phyloP scores from a whole-genome alignment of 2,888 invertebrate species.

The Chrysina gloriosa region DNA sequence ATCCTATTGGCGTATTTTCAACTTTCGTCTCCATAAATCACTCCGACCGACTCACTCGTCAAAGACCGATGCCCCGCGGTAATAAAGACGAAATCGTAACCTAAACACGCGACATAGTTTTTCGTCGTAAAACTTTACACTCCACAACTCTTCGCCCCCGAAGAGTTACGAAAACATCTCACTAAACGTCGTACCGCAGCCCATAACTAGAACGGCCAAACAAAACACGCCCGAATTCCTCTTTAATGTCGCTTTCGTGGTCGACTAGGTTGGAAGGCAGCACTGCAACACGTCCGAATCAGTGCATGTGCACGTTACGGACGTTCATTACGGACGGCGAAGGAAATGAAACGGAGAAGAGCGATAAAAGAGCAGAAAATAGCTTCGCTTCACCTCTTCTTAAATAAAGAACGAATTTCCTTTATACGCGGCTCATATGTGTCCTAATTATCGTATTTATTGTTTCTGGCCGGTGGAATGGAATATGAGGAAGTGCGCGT shows the following conservation, averaged over 20 bases:
- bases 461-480: slow-evolving; percentile 25
- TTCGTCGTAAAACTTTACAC: slow-evolving; percentile 1
- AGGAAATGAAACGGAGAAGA: slow-evolving; percentile 22
- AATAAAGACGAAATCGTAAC: background rate
- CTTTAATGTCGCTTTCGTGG: background rate
- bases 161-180: slow-evolving; percentile 15
- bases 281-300: background rate
- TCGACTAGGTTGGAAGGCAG: background rate
- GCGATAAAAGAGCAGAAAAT: slow-evolving; percentile 26
- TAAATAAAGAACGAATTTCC: slow-evolving; percentile 11
- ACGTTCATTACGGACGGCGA: slow-evolving; percentile 1
- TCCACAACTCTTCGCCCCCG: background rate
- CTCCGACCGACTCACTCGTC: no score
- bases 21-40: no score
- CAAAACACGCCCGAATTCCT: background rate
- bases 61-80: no score
- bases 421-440: slow-evolving; percentile 1
- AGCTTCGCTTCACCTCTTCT: background rate
- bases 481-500: slow-evolving; percentile 28
- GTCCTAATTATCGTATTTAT: slow-evolving; percentile 36
- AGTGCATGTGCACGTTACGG: background rate
- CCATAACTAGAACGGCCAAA: background rate
- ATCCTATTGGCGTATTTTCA: no score
- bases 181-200: background rate
- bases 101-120: background rate